Conservation (phyloP, 2,888 invertebrate species). For the Trissoscelio sp. region DNA sequence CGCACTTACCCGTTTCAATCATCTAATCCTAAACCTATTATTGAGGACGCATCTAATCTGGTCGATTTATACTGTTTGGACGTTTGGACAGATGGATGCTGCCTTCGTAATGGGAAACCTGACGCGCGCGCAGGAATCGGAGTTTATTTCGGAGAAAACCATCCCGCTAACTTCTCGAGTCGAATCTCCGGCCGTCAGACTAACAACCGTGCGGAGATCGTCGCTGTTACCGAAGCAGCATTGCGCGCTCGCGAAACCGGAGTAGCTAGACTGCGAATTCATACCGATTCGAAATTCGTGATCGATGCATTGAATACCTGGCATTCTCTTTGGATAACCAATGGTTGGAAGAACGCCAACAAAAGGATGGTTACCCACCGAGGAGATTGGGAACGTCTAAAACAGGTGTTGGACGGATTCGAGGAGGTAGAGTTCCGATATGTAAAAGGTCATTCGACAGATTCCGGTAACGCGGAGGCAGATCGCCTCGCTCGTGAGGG, state of each 20-base stretch:
- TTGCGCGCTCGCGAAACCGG: slow-evolving; percentile 86
- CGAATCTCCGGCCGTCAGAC: slow-evolving; percentile 92
- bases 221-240: slow-evolving; percentile 92
- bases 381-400: slow-evolving; percentile 88
- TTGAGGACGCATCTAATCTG: not conserved
- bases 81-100: slow-evolving; percentile 2
- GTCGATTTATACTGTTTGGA: too few species aligned
- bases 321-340: slow-evolving; percentile 92
- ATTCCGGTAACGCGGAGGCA: not conserved
- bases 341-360: slow-evolving; percentile 90
- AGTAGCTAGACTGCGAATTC: slow-evolving; percentile 85
- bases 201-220: slow-evolving; percentile 97
- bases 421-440: not conserved
- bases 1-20: not conserved
- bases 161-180: slow-evolving; percentile 89
- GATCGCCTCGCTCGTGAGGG: not conserved
- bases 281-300: not conserved
- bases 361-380: slow-evolving; percentile 93
- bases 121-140: not conserved
- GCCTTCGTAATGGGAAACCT: too few species aligned
- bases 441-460: not conserved
- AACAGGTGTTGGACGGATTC: slow-evolving; percentile 84
- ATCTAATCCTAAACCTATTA: not conserved
- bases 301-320: not conserved
- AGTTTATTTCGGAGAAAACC: slow-evolving; percentile 86